Evolutionary conservation across 1,140 invertebrate genomes (phyloP).

Genomic region (Octopus sinensis): DNA sequence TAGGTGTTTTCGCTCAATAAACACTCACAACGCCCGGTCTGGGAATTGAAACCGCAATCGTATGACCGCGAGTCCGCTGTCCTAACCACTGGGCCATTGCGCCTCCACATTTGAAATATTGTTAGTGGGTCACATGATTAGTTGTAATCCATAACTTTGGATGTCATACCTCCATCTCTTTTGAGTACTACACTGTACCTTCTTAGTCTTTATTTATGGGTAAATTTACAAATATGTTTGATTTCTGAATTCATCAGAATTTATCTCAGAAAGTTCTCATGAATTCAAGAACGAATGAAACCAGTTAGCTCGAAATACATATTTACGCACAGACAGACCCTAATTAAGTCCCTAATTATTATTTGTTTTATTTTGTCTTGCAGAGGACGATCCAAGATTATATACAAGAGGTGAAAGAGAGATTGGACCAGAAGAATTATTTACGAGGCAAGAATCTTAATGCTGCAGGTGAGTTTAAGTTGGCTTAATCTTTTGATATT

Average conservation of each 20-base stretch:
- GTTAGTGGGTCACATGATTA: too few species aligned
- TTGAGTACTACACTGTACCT: too few species aligned
- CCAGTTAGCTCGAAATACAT: neutral
- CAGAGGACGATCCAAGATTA: conserved; percentile 55
- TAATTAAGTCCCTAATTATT: neutral
- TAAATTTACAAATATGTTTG: neutral
- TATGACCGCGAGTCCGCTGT: too few species aligned
- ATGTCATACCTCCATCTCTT: too few species aligned
- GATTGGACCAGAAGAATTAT: conserved; percentile 67
- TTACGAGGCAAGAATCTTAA: conserved; percentile 70
- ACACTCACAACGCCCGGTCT: too few species aligned
- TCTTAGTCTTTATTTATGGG: neutral
- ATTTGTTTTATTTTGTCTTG: conserved; percentile 25
- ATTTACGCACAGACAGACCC: neutral
- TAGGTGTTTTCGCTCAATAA: too few species aligned
- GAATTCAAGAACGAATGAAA: neutral
- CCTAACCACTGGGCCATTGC: too few species aligned
- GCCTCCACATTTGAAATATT: too few species aligned
- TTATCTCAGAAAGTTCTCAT: neutral
- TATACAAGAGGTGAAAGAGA: conserved; percentile 64
- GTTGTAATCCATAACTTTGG: too few species aligned
- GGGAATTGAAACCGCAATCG: too few species aligned
- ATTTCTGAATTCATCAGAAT: neutral
- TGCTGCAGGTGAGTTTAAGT: conserved; percentile 55
- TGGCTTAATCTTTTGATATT: neutral